Base-by-base conservation (phyloP, 2,888 invertebrate species). In the Xanthia icteritia region DNA sequence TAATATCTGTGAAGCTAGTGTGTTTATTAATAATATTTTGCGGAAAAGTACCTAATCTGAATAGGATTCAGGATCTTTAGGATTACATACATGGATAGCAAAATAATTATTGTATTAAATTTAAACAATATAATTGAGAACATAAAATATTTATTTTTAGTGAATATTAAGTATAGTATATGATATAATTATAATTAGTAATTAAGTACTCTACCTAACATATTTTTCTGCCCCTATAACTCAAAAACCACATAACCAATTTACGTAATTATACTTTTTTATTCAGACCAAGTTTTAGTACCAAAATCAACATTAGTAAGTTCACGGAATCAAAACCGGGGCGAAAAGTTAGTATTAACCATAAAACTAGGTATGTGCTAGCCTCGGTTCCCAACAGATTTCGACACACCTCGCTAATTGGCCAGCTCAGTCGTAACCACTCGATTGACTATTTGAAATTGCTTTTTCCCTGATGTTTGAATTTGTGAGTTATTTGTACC, bases 321-420 rank as follows among this genome's bases (percentile, higher is more conserved):
- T 68, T 36, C 17, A n/a, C 17, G 17, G 36, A 23, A 39, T 27
- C 11, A 15, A 17, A 73, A 27, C 17, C 36, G 11, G 1, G n/a
- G 20, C 5, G 11, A 8, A 58, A 58, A 73, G 20, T 20, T 42
- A n/a, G 77, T 81, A 5, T n/a, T 11, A 13, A 17, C 15, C 31
- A 63, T 60, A 80, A 69, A 79, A 65, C 90, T 84, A 80, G 86
- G 86, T 84, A 88, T 63, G 60, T 67, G 56, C 23, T 73, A 39
- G 48, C n/a, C 17, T 13, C 48, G 39, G 48, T 51, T 58, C 72
- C 85, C 87, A 89, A 89, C 93, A 92, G 92, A 94, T 94, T 95
- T 92, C 89, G 89, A 91, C 93, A 92, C 91, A 91, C 90, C 89
- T 88, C 91, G 86, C 93, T 95, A 94, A 94, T 95, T 94, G 94